These are phyloP conservation scores for Ceratoteleas bidentatus DNA, from an alignment of 1,140 invertebrate species.

Conservation along the genomic window DNA sequence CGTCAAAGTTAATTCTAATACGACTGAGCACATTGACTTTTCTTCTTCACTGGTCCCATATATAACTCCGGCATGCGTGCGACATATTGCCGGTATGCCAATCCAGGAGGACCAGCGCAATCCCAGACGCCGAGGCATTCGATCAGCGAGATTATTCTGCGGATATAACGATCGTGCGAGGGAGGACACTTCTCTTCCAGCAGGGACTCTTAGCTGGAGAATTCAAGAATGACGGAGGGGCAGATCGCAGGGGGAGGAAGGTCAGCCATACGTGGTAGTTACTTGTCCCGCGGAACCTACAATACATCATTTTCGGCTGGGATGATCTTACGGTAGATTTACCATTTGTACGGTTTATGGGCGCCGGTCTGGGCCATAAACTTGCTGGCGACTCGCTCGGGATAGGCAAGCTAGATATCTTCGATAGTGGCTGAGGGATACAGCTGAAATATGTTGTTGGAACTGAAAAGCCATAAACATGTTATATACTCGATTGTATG, in stretches of 20 bases:
- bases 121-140: constrained; percentile 37
- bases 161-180: constrained; percentile 45
- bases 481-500: constrained; percentile 48
- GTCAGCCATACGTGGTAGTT: constrained; percentile 68
- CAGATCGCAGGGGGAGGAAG: constrained; percentile 40
- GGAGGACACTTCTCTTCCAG: constrained; percentile 49
- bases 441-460: constrained; percentile 51
- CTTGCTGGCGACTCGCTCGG: constrained; percentile 75
- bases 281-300: constrained; percentile 72
- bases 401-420: constrained; percentile 72
- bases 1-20: constrained; percentile 30
- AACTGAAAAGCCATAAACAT: constrained; percentile 58
- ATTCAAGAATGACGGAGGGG: constrained; percentile 51
- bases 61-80: constrained; percentile 51
- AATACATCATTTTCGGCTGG: constrained; percentile 82
- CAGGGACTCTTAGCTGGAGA: constrained; percentile 45
- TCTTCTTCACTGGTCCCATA: constrained; percentile 35
- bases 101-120: constrained; percentile 29
- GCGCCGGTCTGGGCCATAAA: constrained; percentile 81
- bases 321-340: constrained; percentile 82
- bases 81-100: constrained; percentile 57
- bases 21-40: constrained; percentile 37
- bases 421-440: constrained; percentile 32
- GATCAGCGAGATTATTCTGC: constrained; percentile 54
- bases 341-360: constrained; percentile 82